Base-by-base conservation (phyloP, 2,113 vertebrate genomes). In the Gnathonemus longibarbis region DNA sequence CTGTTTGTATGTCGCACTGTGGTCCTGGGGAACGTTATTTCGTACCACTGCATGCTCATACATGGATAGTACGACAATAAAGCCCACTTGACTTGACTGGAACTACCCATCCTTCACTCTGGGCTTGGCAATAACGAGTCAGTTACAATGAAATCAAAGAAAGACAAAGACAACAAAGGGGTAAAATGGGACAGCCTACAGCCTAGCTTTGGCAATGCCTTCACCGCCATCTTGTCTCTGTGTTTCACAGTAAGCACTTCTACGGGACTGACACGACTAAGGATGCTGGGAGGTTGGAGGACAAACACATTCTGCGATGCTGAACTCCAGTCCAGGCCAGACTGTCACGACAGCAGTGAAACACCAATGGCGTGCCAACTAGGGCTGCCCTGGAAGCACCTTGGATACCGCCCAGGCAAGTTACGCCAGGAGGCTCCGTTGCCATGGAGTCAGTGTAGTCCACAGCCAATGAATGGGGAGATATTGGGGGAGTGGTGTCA, bases 371-470 rank as follows among this genome's bases (percentile, higher is more conserved):
- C 93, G 91, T 93, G 91, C 91, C 93, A 94, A 93, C 94, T 93
- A 94, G 92, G 91, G 92, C 91, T 94, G 92, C 94, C 95, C 94
- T 93, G 91, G 91, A 93, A 93, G 93, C 94, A 94, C 93, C 94
- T 95, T 96, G 95, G 95, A 96, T 91, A 91, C 91, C 90, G 91
- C 95, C 95, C 95, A 95, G 95, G 92, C 93, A 93, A 94, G 94
- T 94, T 95, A 95, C 94, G 94, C 93, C 93, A 93, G 93, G 94
- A 95, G 94, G 91, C 93, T 84, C 90, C 91, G 96, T 96, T 96
- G 94, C 95, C 95, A 96, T 96, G 95, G 94, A 92, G 93, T 94
- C 95, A 95, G 94, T 93, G 93, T 91, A 94, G 95, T 95, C 94
- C 93, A 93, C 93, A 94, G 93, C 95, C 96, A 95, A 95, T 95